These are phyloP conservation scores for Fulica atra DNA, from an alignment of 2,113 vertebrate genomes.

Conservation along the genomic window DNA sequence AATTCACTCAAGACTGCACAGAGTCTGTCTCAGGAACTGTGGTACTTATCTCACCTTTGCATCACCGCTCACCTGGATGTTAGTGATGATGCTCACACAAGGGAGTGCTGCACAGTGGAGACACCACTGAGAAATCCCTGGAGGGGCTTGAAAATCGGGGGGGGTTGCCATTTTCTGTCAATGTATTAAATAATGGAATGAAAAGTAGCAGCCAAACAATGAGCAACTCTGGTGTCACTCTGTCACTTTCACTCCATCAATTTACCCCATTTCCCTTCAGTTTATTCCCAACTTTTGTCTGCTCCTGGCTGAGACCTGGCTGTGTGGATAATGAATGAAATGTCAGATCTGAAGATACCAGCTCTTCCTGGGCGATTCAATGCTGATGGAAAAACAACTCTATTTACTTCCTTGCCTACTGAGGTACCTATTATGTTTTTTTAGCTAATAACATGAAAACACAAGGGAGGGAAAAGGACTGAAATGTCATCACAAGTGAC, in stretches of 20 bases:
- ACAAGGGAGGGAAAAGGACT: neutral
- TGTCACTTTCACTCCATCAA: neutral
- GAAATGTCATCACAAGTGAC: neutral
- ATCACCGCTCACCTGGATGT: fast-evolving
- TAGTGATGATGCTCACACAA: fast-evolving
- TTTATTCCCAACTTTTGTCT: neutral
- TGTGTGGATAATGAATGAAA: neutral
- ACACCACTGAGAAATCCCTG: fast-evolving
- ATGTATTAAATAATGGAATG: neutral
- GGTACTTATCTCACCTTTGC: neutral
- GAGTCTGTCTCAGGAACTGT: fast-evolving
- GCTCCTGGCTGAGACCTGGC: neutral
- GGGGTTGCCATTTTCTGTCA: neutral
- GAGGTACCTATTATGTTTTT: neutral
- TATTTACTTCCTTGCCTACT: neutral
- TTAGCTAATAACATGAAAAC: neutral
- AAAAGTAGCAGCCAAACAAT: neutral
- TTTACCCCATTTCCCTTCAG: neutral
- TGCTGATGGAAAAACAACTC: neutral
- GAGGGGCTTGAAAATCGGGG: neutral
- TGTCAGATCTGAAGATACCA: neutral
- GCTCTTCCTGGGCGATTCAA: neutral
- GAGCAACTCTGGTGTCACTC: neutral
- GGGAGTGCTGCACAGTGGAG: fast-evolving
- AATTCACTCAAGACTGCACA: neutral